These are phyloP conservation scores for Chlorops oryzae DNA, from an alignment of 1,140 invertebrate species.

Conservation along the genomic window DNA sequence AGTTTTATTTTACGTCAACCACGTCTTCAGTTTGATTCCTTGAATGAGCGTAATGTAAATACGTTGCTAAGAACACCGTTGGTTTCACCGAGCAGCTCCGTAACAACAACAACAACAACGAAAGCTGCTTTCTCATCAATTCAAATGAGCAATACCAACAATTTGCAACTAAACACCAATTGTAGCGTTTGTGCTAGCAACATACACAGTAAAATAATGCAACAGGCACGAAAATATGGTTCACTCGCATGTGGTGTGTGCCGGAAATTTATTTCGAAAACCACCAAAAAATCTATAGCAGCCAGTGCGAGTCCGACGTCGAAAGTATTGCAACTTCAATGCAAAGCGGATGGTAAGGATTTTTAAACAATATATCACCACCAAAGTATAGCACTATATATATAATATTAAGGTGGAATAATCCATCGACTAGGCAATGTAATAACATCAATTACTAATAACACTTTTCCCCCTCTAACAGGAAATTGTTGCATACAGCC, in stretches of 20 bases:
- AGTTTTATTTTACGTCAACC: slow-evolving; percentile 39
- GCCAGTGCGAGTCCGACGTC: slow-evolving; percentile 50
- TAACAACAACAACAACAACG: slow-evolving; percentile 1
- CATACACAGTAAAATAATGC: slow-evolving; percentile 67
- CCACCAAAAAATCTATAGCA: slow-evolving; percentile 61
- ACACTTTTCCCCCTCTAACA: slow-evolving; percentile 26
- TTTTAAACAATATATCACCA: background rate
- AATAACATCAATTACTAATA: background rate
- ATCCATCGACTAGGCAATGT: too few relatives aligned
- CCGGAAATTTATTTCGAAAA: slow-evolving; percentile 77
- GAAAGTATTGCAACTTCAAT: slow-evolving; percentile 54
- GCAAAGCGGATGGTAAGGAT: slow-evolving; percentile 55
- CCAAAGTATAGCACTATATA: background rate
- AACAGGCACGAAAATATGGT: slow-evolving; percentile 76
- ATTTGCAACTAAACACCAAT: background rate
- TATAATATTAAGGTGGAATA: background rate
- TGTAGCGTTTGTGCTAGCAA: slow-evolving; percentile 70
- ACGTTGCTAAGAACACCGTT: slow-evolving; percentile 21
- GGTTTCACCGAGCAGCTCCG: too few relatives aligned
- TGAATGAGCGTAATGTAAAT: slow-evolving; percentile 23
- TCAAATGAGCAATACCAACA: slow-evolving; percentile 14
- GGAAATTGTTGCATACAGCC: slow-evolving; percentile 64
- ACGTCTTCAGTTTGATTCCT: slow-evolving; percentile 32
- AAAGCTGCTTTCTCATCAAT: background rate
- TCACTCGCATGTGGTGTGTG: slow-evolving; percentile 78